Evolutionary conservation across 2,797 vertebrate species (phyloP).

Genomic region (Mastacembelus armatus): DNA sequence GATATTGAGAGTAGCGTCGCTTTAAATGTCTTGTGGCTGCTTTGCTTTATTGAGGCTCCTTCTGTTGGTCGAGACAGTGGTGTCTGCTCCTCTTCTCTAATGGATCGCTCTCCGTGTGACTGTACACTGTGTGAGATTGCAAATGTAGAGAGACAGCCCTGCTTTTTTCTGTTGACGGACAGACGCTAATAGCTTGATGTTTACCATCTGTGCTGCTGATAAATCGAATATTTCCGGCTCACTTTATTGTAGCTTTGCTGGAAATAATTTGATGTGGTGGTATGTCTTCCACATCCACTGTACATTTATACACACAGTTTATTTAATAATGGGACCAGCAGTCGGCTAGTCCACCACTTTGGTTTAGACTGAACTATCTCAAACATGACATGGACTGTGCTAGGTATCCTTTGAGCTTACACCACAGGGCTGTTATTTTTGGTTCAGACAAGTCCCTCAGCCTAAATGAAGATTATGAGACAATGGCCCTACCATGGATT

Average conservation of each 20-base stretch:
- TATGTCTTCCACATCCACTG: no score
- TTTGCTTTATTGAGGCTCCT: background rate
- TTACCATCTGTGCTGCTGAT: background rate
- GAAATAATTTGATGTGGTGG: background rate
- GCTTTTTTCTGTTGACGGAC: constrained; percentile 2
- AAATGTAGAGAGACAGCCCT: background rate
- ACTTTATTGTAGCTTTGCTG: background rate
- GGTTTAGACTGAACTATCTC: no score
- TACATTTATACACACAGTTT: no score
- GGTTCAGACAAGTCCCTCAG: no score
- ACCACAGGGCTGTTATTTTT: no score
- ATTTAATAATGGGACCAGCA: no score
- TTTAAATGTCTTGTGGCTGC: background rate
- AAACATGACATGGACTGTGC: no score
- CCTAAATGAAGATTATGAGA: no score
- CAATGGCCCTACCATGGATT: no score
- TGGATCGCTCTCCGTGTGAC: background rate
- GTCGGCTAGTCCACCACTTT: no score
- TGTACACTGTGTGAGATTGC: background rate
- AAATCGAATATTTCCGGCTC: background rate
- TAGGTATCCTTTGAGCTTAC: no score
- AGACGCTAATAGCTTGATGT: background rate
- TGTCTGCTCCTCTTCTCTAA: background rate
- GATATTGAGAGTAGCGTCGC: no score
- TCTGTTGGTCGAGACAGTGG: background rate